These are phyloP conservation scores for Neolamprologus brichardi DNA, from an alignment of 2,113 vertebrate species.

Conservation along the genomic window DNA sequence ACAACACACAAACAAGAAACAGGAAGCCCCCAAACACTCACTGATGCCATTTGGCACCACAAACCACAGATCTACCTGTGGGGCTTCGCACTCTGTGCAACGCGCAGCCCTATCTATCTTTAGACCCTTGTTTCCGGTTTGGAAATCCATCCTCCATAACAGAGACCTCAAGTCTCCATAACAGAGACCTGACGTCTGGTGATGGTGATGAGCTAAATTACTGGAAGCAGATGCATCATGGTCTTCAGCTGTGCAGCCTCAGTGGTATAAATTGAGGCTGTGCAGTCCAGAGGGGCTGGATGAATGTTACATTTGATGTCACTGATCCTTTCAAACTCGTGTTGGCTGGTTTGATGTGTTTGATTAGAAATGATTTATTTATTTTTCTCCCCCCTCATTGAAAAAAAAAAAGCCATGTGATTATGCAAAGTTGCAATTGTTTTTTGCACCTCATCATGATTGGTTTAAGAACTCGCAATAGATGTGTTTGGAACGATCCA, in stretches of 20 bases:
- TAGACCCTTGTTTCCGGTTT: neutral
- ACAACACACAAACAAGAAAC: neutral
- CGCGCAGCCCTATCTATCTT: neutral
- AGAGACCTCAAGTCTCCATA: neutral
- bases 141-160: neutral
- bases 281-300: neutral
- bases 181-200: neutral
- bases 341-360: neutral
- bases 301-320: neutral
- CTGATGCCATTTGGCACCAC: accelerated
- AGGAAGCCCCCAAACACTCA: neutral
- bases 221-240: neutral
- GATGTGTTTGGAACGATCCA: neutral
- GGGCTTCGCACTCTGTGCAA: neutral
- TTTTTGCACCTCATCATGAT: neutral
- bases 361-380: neutral
- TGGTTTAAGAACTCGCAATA: neutral
- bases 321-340: neutral
- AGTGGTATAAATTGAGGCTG: neutral
- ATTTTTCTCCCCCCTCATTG: neutral
- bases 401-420: neutral
- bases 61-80: neutral
- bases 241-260: neutral
- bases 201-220: neutral
- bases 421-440: neutral